phyloP scores from a whole-genome alignment of 2,888 invertebrate genomes.

The Platycheirus albimanus region DNA sequence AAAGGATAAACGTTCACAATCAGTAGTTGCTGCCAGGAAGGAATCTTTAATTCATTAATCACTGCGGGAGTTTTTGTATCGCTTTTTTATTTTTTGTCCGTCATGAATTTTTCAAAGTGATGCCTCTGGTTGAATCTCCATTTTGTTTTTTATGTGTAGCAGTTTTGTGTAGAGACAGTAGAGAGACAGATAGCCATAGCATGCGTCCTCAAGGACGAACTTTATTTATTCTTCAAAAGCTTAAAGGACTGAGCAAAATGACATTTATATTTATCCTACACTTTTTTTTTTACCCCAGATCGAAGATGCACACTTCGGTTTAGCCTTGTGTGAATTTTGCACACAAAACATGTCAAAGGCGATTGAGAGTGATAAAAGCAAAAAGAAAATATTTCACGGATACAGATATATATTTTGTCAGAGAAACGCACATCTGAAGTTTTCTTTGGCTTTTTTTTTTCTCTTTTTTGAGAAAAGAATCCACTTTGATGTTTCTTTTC shows the following conservation, averaged over 20 bases:
- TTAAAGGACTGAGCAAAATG: not conserved
- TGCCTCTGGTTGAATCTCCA: not conserved
- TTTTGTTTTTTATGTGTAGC: not conserved
- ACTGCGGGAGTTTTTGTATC: slow-evolving; percentile 2
- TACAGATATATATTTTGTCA: not conserved
- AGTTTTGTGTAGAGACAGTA: no score
- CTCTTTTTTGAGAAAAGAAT: not conserved
- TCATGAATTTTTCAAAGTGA: not conserved
- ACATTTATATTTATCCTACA: not conserved
- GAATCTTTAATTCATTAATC: slow-evolving; percentile 60
- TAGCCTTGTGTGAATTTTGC: not conserved
- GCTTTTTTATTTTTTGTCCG: not conserved
- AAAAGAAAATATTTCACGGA: not conserved
- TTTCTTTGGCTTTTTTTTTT: no score
- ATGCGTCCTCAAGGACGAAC: not conserved
- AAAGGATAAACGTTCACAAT: slow-evolving; percentile 62
- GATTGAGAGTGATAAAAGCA: not conserved
- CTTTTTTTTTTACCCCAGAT: not conserved
- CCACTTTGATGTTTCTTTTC: slow-evolving; percentile 5
- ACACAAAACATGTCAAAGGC: not conserved
- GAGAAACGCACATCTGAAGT: not conserved
- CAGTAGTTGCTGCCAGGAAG: slow-evolving; percentile 38
- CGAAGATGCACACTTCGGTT: not conserved
- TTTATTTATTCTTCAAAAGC: not conserved
- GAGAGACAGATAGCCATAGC: no score